Evolutionary conservation across 2,113 vertebrate genomes (phyloP).

Genomic region (Crotalus horridus): DNA sequence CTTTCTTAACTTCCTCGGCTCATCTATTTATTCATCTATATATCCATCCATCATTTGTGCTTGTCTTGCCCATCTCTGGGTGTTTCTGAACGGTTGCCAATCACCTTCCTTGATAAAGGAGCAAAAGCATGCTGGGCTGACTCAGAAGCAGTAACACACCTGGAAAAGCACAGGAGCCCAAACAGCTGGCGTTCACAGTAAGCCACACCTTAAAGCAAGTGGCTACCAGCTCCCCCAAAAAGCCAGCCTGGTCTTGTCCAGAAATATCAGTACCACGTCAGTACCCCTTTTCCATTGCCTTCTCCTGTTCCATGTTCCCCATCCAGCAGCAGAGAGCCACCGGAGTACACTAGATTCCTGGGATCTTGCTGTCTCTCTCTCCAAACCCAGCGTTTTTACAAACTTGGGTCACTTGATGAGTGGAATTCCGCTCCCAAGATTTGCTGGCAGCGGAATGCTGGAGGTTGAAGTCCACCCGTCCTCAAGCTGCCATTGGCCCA

Average conservation of each 20-base stretch:
- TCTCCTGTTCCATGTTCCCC: background rate
- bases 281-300: background rate
- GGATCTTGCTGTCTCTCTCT: background rate
- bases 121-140: background rate
- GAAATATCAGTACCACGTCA: too few species aligned
- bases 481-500: background rate
- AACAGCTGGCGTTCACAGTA: background rate
- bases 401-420: background rate
- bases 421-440: background rate
- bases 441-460: background rate
- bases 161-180: background rate
- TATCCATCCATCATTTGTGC: background rate
- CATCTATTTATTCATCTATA: background rate
- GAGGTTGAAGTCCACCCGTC: background rate
- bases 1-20: background rate
- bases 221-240: background rate
- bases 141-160: background rate
- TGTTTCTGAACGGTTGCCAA: background rate
- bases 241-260: background rate
- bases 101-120: background rate
- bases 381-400: background rate
- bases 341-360: background rate
- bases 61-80: background rate
- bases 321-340: background rate
- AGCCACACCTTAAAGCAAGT: background rate